Base-by-base conservation (phyloP, 2,797 vertebrate genomes). In the Crocidura indochinensis region DNA sequence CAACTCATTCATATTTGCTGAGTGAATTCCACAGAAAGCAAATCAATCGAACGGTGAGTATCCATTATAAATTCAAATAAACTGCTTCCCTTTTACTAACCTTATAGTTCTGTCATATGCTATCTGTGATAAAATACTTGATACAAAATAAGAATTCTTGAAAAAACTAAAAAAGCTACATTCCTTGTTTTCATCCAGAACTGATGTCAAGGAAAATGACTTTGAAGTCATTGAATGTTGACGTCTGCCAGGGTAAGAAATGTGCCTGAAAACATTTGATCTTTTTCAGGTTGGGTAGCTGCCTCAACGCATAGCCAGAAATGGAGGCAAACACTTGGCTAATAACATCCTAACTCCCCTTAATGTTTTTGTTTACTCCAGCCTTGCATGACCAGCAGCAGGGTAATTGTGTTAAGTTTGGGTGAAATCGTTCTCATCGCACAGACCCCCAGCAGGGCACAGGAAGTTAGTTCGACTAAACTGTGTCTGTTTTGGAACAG, bases 301-400 rank as follows among this genome's bases (percentile, higher is more conserved):
- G 90, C 93, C 91, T 96, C 90, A 46, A 51, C 53, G 68, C 77
- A 81, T 86, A 94, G 80, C 74, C 92, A 94, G 93, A 94, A 96
- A 95, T 94, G 94, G 92, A 75, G 94, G 90, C 47, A 88, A 96
- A 96, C 95, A 96, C 96, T 96, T 95, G 96, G 94, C 84, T 96
- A 97, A 96, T 95, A 96, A 95, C 96, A 93, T 93, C 86, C 94
- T 95, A 95, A 96, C 96, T 96, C 94, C 95, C 90, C 82, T 94
- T 96, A 96, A 97, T 97, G 96, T 85, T 96, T 94, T 95, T 97
- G 96, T 96, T 97, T 96, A 96, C 96, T 97, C 94, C 96, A 97
- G 90, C 90, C 96, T 97, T 94, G 92, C 96, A 95, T 96, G 96
- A 97, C 94, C 96, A 95, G 94, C 96, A 96, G 96, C 95, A 95